Evolutionary conservation across 2,888 invertebrate genomes (phyloP).

Genomic region (Ypsolopha sequella): DNA sequence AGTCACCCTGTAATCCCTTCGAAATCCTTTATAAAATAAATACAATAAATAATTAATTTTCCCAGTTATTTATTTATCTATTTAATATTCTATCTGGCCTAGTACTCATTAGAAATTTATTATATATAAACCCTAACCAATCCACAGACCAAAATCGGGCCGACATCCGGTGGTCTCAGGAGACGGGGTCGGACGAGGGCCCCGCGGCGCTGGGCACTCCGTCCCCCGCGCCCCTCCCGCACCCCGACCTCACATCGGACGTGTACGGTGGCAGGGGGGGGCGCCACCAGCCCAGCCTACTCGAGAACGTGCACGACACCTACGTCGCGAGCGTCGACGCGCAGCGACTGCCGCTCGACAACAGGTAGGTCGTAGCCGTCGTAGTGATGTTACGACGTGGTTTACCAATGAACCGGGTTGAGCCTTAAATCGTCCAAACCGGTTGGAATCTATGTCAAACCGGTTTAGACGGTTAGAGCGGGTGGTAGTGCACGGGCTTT

Average conservation of each 20-base stretch:
- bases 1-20: no score
- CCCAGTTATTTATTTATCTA: no score
- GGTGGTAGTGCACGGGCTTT: no score
- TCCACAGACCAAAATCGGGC: slow-evolving; percentile 17
- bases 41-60: no score
- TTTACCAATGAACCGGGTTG: no score
- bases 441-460: no score
- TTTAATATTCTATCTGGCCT: no score
- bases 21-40: no score
- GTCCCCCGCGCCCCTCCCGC: slow-evolving; percentile 78
- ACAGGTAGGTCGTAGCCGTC: slow-evolving; percentile 28
- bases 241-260: slow-evolving; percentile 81
- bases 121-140: neutral
- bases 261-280: slow-evolving; percentile 64
- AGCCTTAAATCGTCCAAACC: no score
- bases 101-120: no score
- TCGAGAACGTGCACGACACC: slow-evolving; percentile 72
- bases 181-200: slow-evolving; percentile 82
- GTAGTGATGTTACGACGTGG: no score
- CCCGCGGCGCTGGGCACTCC: slow-evolving; percentile 34
- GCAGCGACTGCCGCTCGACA: slow-evolving; percentile 47
- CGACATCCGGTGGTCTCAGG: slow-evolving; percentile 79
- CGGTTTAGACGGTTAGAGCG: no score
- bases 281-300: slow-evolving; percentile 66
- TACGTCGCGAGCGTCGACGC: slow-evolving; percentile 63